Base-by-base conservation (phyloP, 2,888 invertebrate species). In the Amiota mariae region DNA sequence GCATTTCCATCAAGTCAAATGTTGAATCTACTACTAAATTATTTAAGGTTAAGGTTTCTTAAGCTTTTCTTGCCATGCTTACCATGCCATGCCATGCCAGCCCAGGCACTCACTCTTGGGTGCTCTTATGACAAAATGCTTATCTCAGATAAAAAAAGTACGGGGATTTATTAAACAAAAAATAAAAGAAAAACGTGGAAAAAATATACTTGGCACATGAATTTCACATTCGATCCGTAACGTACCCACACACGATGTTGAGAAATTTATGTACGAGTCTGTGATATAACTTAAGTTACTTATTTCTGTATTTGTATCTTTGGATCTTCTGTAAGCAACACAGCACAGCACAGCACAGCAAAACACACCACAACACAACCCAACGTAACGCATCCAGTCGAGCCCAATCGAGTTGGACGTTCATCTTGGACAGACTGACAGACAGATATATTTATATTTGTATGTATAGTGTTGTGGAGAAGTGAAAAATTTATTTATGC, bases 401-500 rank as follows among this genome's bases (percentile, higher is more conserved):
- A 59, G 24, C 59, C 59, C 59, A 20, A 20, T 59, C 59, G 18
- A 59, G 59, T 18, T 11, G 6, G 18, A 59, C 18, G 12, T 59
- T 36, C 36, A 36, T 36, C 36, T 36, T 2, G 8, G 59, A 59
- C 18, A 59, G 8, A 36, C 8, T 0, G 36, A 36, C 36, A 36
- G 36, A 36, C 36, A 36, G 36, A 36, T 6, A 36, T 36, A 36
- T 4, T 4, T 6, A 36, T 36, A 36, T 36, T 36, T 6, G 36
- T 36, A 36, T 36, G 36, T 36, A 36, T 36, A 36, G 36, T 36
- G 8, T 36, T 0, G 18, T 36, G 6, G 18, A 59, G 18, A 59
- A 59, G 24, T 66, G 66, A 64, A 64, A 64, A 64, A 64, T 64
- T 64, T 72, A 80, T 77, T 75, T 79, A 79, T 71, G 76, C 79